phyloP scores from a whole-genome alignment of 2,797 vertebrate genomes.

The Oreochromis mossambicus region DNA sequence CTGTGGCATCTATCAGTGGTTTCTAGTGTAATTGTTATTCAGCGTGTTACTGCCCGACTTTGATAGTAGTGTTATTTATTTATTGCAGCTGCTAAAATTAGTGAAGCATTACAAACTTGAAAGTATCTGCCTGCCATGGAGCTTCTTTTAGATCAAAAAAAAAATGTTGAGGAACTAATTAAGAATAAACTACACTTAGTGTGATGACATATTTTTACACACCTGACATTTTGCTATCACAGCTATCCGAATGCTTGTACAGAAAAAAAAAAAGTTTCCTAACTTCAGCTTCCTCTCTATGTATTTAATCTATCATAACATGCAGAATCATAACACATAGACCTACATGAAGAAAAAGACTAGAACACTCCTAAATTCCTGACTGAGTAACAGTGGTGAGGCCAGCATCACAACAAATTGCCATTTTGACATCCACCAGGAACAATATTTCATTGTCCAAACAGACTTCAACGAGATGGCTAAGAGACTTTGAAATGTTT shows the following conservation, averaged over 20 bases:
- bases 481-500: constrained; percentile 41
- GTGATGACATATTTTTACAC: not conserved
- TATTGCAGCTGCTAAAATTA: not conserved
- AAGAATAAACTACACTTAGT: not conserved
- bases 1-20: not conserved
- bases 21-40: not conserved
- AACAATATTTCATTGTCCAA: constrained; percentile 13
- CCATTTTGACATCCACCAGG: not conserved
- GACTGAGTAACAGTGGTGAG: not conserved
- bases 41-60: not conserved
- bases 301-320: not conserved
- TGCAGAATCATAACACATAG: not conserved
- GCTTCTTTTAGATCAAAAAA: not conserved
- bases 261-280: not conserved
- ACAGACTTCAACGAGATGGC: not conserved
- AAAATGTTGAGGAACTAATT: not conserved
- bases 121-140: not conserved
- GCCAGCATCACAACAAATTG: not conserved
- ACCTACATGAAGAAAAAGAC: not conserved
- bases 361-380: not conserved
- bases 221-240: not conserved
- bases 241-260: not conserved
- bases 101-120: not conserved
- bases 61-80: not conserved
- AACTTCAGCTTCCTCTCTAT: not conserved